Evolutionary conservation across 2,113 vertebrate species (phyloP), one percentile per base, ranked within the genome.

Genomic region (Lepus timidus): DNA sequence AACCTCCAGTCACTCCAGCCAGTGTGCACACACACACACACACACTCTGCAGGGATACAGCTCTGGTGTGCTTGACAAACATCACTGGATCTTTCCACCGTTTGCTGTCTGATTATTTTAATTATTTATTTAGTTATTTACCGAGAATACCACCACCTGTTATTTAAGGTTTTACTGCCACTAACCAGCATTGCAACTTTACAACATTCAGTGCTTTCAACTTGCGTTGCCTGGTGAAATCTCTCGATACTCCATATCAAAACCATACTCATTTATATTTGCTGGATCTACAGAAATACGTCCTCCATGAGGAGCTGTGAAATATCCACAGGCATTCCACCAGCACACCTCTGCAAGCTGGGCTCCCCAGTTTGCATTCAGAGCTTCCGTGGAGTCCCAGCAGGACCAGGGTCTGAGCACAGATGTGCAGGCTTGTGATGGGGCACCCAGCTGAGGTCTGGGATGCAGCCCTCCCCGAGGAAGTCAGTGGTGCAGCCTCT

Each of bases 1-100:
- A 36, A 27, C 39, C 4, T 39, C 58, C 39, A 22, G 8, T 51
- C 33, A 44, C 25, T 44, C 25, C 17, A 64, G 64, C 33, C 20
- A 1, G 4, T 0, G 0, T 4, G 0, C 7, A 25, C 55, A 49
- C 55, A 19, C 55, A 0, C 9, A 16, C 17, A 33, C 33, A 13
- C 36, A 1, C 8, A 1, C 16, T 22, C 49, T 25, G 44, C 44
- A 44, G 44, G 6, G 44, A 44, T 44, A 44, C 44, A 14, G 27
- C 17, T 14, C 39, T 49, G 10, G 76, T 13, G 3, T 14, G 22
- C 52, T 71, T 39, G 58, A 14, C 6, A 62, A 36, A 44, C 6
- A 44, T 44, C 44, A 44, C 44, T 64, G 1, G 16, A 33, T 61
- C 49, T 82, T 22, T 22, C 64, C 39, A 10, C 20, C 55, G 31